Base-by-base conservation (phyloP, 2,888 invertebrate genomes). In the Marronus borbonicus region DNA sequence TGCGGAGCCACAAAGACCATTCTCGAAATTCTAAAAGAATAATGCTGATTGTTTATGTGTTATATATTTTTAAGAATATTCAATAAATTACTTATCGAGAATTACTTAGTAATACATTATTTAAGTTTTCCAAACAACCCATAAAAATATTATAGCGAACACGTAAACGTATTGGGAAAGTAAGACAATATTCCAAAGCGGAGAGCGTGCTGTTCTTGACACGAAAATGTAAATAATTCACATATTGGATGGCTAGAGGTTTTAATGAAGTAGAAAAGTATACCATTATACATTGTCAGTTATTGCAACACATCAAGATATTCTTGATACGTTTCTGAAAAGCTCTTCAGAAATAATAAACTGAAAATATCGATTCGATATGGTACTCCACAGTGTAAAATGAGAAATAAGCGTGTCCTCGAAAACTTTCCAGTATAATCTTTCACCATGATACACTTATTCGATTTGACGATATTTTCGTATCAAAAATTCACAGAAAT, bases 1-100 rank as follows among this genome's bases (percentile, higher is more conserved):
- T 77, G 86, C 87, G 60, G 87, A 86, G 81, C 81, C 83, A 10
- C 76, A 68, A 69, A 76, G n/a, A 44, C 44, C 39, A 24, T 68
- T 68, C 39, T 20, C 24, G 52, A 74, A 60, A 74, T 74, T 74
- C 31, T 74, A 74, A 60, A 60, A 60, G 24, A 60, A 44, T 17
- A 62, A 60, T 44, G n/a, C 55, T 55, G 24, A 50, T 20, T 68
- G 68, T 60, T 39, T 24, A 14, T 74, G 62, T 74, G 60, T 70
- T 70, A 31, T 72, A 72, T 72, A 24, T 72, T 74, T 74, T 60
- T 74, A 60, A 60, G 55, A 62, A 44, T 70, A 58, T 39, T 60
- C 39, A 74, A 74, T 74, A 74, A 74, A 74, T 74, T 74, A 74
- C 36, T 44, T 74, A 60, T 74, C 60, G 44, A 72, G 60, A 74